Conservation (phyloP, 37 sponge, comb jelly and placozoan genomes). For the Corticium candelabrum region DNA sequence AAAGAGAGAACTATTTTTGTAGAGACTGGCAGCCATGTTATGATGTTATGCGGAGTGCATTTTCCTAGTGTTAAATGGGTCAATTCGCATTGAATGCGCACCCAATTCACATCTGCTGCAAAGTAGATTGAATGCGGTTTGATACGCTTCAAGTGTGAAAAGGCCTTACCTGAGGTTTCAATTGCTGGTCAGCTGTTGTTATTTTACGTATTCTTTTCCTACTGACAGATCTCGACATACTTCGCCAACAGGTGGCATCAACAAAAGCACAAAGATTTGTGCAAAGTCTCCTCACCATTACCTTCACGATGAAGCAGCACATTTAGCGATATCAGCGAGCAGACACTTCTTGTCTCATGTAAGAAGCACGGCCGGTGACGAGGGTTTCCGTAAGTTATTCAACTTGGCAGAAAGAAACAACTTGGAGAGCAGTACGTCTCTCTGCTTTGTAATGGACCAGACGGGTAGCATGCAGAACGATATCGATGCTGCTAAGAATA, state of each 20-base stretch:
- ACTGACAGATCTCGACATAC: neutral
- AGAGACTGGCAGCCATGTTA: too few relatives aligned
- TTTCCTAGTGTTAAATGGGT: too few relatives aligned
- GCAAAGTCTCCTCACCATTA: neutral
- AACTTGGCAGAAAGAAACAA: neutral
- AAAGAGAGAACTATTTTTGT: too few relatives aligned
- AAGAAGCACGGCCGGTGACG: neutral
- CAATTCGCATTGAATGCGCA: too few relatives aligned
- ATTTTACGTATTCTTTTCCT: too few relatives aligned
- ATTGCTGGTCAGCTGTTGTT: too few relatives aligned
- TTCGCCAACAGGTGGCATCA: neutral
- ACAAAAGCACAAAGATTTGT: neutral
- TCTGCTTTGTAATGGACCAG: neutral
- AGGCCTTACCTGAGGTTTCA: too few relatives aligned
- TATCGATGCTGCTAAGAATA: neutral
- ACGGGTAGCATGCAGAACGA: conserved; percentile 2
- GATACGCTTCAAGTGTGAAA: too few relatives aligned
- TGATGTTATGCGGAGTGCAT: too few relatives aligned
- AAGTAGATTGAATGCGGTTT: too few relatives aligned
- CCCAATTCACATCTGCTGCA: too few relatives aligned
- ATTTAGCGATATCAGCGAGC: neutral
- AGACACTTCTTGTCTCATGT: neutral
- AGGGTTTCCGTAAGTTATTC: neutral
- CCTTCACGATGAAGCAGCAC: neutral
- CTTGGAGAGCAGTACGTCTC: neutral